Percentiles rank a stretch among this genome's conserved stretches.
These are phyloP conservation scores for Neotoxoptera formosana DNA, from an alignment of 1,140 invertebrate genomes.

Conservation along the genomic window DNA sequence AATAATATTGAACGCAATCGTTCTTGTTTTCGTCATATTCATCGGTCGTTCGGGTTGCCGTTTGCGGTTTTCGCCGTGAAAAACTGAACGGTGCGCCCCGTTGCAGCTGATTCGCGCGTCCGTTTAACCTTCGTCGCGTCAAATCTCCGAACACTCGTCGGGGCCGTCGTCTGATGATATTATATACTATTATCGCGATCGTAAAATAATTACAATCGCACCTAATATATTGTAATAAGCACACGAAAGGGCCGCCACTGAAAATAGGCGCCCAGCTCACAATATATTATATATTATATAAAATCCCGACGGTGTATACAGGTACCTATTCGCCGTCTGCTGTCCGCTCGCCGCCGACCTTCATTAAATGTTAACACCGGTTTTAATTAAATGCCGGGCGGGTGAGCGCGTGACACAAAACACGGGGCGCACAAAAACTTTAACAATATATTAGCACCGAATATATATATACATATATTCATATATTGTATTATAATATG, in stretches of 20 bases:
- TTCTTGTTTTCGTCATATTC: background rate
- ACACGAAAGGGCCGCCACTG: background rate
- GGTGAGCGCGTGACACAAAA: constrained; percentile 1
- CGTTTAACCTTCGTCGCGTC: background rate
- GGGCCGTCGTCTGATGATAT: too few relatives aligned
- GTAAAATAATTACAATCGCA: too few relatives aligned
- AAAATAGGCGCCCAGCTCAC: background rate
- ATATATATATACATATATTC: too few relatives aligned
- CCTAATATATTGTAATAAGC: background rate
- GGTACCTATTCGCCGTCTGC: too few relatives aligned
- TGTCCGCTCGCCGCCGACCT: background rate
- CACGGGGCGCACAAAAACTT: constrained; percentile 32
- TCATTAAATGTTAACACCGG: constrained; percentile 52
- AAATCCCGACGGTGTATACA: background rate
- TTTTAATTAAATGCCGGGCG: constrained; percentile 52
- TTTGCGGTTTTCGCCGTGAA: background rate
- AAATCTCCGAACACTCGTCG: background rate
- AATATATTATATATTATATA: background rate
- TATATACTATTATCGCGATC: too few relatives aligned
- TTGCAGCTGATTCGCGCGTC: too few relatives aligned
- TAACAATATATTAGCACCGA: constrained; percentile 35
- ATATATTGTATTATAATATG: background rate
- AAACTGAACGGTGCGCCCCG: background rate
- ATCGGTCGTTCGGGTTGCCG: too few relatives aligned
- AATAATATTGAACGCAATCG: background rate